A percentile compares a stretch with the other conserved stretches of the same genome.
Conservation (phyloP, 2,888 invertebrate species). For the Crematogaster levior region DNA sequence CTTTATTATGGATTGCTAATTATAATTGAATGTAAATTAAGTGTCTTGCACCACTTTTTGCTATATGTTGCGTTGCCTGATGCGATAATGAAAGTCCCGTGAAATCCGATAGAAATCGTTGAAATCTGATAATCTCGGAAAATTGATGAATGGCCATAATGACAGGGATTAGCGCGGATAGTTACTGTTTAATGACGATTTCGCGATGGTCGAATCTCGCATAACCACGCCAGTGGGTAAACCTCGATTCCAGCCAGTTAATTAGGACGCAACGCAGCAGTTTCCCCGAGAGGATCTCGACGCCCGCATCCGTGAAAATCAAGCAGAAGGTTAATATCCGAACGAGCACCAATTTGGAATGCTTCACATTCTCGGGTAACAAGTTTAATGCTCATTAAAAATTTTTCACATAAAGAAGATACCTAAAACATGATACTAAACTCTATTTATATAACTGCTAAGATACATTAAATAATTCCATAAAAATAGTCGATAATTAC, state of each 20-base stretch:
- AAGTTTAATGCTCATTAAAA: neutral
- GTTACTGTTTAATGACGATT: constrained; percentile 54
- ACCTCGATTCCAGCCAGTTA: constrained; percentile 60
- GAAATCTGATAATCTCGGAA: constrained; percentile 41
- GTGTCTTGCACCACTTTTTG: constrained; percentile 4
- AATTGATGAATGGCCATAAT: constrained; percentile 52
- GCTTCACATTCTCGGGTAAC: neutral
- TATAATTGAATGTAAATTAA: neutral
- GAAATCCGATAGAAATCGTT: constrained; percentile 38
- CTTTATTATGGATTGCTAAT: constrained; percentile 2
- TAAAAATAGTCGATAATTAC: neutral
- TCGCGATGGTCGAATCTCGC: constrained; percentile 43
- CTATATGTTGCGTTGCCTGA: neutral
- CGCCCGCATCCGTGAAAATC: constrained; percentile 44
- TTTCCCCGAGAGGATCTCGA: constrained; percentile 48
- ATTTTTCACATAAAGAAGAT: neutral
- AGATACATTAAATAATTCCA: neutral
- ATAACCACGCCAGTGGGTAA: constrained; percentile 33
- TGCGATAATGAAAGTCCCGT: constrained; percentile 27
- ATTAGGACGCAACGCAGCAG: constrained; percentile 55
- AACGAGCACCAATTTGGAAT: neutral
- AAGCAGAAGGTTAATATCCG: constrained; percentile 34
- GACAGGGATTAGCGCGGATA: constrained; percentile 49
- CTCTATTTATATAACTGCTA: neutral
- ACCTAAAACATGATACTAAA: neutral